These are phyloP conservation scores for Oenanthe melanoleuca DNA, from an alignment of 2,113 vertebrate species.

Conservation along the genomic window DNA sequence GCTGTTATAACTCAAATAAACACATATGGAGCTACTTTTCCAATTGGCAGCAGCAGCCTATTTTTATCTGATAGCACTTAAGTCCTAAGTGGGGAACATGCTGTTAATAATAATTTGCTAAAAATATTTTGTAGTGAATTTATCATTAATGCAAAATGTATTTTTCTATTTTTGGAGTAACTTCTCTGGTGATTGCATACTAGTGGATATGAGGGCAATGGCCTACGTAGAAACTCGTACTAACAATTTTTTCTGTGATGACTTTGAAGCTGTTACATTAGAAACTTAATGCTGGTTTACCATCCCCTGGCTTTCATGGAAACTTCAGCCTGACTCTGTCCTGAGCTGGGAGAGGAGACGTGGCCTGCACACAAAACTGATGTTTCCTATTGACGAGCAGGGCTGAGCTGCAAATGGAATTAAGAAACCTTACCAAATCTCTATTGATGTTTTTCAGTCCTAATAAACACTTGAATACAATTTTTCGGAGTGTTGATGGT, in stretches of 20 bases:
- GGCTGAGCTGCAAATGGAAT: neutral
- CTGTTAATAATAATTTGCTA: slow-evolving; percentile 36
- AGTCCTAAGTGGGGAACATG: neutral
- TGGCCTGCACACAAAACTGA: neutral
- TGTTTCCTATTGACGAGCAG: neutral
- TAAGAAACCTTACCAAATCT: neutral
- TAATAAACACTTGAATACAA: neutral
- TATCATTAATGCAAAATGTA: neutral
- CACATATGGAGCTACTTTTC: slow-evolving; percentile 24
- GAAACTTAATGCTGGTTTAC: neutral
- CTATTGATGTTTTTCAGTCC: neutral
- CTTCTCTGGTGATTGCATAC: neutral
- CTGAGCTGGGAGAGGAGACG: neutral
- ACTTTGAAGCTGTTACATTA: neutral
- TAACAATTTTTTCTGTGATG: neutral
- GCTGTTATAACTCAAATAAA: neutral
- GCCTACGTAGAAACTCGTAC: neutral
- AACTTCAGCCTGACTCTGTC: neutral
- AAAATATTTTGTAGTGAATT: slow-evolving; percentile 9
- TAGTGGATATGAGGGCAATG: neutral
- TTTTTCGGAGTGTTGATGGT: neutral
- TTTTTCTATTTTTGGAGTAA: neutral
- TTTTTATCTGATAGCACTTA: slow-evolving; percentile 35
- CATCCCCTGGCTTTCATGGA: neutral
- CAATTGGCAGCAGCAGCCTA: neutral